These are phyloP conservation scores for Buceros bicornis DNA, from an alignment of 2,797 vertebrate species.

Conservation along the genomic window DNA sequence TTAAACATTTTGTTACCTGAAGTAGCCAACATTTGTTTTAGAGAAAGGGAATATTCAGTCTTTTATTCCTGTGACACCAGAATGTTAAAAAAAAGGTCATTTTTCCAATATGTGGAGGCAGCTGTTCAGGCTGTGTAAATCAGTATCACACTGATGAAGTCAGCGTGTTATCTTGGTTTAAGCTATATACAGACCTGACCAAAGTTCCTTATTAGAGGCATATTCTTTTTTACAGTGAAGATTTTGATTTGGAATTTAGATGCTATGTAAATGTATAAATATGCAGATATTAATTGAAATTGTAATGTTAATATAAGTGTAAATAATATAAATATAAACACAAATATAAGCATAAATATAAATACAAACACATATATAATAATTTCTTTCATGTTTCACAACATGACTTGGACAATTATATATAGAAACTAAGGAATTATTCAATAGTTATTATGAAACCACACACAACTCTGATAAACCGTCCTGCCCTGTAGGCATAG, in stretches of 20 bases:
- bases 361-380: neutral
- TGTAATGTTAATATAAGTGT: neutral
- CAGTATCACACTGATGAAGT: neutral
- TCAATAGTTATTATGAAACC: neutral
- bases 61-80: neutral
- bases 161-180: neutral
- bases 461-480: neutral
- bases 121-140: neutral
- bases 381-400: neutral
- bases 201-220: neutral
- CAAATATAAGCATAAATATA: neutral
- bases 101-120: neutral
- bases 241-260: neutral
- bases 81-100: neutral
- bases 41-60: neutral
- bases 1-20: neutral
- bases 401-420: neutral
- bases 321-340: neutral
- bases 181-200: neutral
- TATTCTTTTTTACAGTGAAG: neutral
- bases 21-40: neutral
- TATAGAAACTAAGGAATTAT: neutral
- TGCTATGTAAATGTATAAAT: neutral
- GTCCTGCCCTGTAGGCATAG: neutral
- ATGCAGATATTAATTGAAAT: neutral